These are phyloP conservation scores for Turnix velox DNA, from an alignment of 2,113 vertebrate species.

Conservation along the genomic window DNA sequence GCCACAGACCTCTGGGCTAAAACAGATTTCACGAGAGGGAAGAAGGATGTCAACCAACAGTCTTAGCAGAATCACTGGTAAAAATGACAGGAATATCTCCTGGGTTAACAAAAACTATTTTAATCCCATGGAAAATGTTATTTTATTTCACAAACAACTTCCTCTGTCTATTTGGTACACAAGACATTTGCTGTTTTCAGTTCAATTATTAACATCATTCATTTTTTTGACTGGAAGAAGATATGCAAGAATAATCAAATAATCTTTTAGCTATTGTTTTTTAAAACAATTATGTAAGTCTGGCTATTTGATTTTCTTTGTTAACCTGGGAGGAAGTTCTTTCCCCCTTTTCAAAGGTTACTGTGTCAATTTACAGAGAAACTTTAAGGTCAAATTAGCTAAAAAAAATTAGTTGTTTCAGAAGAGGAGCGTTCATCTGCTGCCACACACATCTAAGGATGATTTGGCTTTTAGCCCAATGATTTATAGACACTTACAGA, in stretches of 20 bases:
- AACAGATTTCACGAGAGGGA: background rate
- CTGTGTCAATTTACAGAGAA: background rate
- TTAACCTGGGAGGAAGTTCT: background rate
- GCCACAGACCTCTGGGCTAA: background rate
- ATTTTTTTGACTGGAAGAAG: background rate
- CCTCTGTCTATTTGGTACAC: background rate
- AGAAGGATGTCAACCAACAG: background rate
- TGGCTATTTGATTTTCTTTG: background rate
- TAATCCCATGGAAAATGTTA: background rate
- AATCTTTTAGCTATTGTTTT: background rate
- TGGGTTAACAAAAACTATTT: constrained; percentile 4
- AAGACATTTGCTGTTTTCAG: constrained; percentile 9
- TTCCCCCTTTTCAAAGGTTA: background rate
- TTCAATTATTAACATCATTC: background rate
- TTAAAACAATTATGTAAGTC: background rate
- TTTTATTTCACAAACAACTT: constrained; percentile 37
- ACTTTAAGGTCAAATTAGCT: background rate
- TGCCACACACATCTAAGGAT: background rate
- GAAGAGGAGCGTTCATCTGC: background rate
- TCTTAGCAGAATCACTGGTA: background rate
- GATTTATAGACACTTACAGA: background rate
- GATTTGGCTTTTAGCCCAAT: background rate
- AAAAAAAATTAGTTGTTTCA: background rate
- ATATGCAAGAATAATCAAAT: background rate
- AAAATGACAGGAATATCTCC: background rate